Percentiles rank a stretch among this genome's conserved stretches.
Evolutionary conservation across 2,113 vertebrate species (phyloP).

Genomic region (Pterocles burchelli): DNA sequence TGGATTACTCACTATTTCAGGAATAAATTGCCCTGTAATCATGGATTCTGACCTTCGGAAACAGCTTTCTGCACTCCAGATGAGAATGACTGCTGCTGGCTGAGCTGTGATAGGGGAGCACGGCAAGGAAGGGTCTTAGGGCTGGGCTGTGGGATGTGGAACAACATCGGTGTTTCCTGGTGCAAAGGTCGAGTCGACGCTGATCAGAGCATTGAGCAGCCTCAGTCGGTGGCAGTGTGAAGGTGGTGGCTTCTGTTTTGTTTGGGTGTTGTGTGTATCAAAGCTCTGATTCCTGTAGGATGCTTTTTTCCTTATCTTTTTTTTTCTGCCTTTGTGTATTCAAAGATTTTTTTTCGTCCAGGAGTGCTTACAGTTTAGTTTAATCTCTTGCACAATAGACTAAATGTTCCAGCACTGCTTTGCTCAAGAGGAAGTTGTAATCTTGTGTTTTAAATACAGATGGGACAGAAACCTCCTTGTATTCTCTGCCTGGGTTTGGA

Average conservation of each 20-base stretch:
- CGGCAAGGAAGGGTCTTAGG: not conserved
- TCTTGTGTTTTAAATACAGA: not conserved
- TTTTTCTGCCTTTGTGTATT: not conserved
- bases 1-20: fast-evolving
- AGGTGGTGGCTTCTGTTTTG: not conserved
- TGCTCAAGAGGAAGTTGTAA: not conserved
- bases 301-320: not conserved
- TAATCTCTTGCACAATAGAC: not conserved
- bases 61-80: fast-evolving
- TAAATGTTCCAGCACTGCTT: not conserved
- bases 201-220: not conserved
- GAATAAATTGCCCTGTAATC: not conserved
- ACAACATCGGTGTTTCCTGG: fast-evolving
- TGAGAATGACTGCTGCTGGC: not conserved
- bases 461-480: not conserved
- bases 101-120: not conserved
- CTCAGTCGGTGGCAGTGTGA: fast-evolving
- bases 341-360: not conserved
- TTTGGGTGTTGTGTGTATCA: not conserved
- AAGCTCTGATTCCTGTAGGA: not conserved
- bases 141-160: fast-evolving
- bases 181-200: not conserved
- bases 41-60: not conserved
- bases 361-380: not conserved
- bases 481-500: not conserved